Conservation (phyloP, 2,113 vertebrate species). For the Crotophaga sulcirostris region DNA sequence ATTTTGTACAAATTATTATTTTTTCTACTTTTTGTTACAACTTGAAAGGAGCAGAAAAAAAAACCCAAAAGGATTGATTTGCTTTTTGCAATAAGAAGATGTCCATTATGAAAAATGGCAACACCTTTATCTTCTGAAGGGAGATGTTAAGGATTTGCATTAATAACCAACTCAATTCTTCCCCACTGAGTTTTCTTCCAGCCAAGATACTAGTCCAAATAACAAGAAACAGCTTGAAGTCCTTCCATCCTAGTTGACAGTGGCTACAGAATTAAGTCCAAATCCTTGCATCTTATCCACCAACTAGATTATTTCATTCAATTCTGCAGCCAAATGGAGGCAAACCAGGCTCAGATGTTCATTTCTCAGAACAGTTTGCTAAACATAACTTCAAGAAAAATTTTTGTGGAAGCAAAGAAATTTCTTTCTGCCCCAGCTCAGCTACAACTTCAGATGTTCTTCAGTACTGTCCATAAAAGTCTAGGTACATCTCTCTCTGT, state of each 20-base stretch:
- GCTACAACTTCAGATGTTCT: background rate
- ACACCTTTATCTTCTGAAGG: conserved; percentile 21
- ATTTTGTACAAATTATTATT: background rate
- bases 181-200: background rate
- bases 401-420: background rate
- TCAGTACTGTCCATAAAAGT: background rate
- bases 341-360: background rate
- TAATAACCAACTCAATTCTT: conserved; percentile 12
- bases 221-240: conserved; percentile 20
- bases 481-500: background rate
- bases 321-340: background rate
- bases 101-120: background rate
- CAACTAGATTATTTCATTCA: background rate
- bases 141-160: conserved; percentile 34
- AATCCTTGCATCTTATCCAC: conserved; percentile 1
- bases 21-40: background rate
- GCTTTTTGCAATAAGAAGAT: background rate
- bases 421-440: background rate
- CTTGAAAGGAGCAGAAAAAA: background rate
- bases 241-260: conserved; percentile 1
- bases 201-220: background rate
- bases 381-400: background rate
- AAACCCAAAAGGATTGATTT: background rate
- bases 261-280: conserved; percentile 15
- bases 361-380: background rate